A percentile compares a stretch with the other conserved stretches of the same genome.
Evolutionary conservation across 1,140 invertebrate species (phyloP).

Genomic region (Charaxes varanes): DNA sequence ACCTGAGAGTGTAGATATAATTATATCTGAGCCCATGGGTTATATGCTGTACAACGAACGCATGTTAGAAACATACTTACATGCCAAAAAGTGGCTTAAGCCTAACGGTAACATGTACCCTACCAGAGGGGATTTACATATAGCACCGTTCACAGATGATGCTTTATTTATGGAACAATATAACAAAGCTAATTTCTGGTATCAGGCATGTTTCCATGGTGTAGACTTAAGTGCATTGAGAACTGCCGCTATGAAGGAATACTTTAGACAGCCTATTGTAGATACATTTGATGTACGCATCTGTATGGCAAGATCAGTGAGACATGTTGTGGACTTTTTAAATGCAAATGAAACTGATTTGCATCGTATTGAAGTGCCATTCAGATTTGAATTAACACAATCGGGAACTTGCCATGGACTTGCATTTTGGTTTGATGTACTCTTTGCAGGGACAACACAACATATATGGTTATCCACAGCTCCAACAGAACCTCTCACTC

Average conservation of each 20-base stretch:
- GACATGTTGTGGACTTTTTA: slow-evolving; percentile 97
- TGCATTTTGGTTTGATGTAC: slow-evolving; percentile 99
- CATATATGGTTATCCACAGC: slow-evolving; percentile 98
- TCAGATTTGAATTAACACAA: slow-evolving; percentile 94
- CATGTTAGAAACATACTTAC: slow-evolving; percentile 99
- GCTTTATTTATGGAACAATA: slow-evolving; percentile 98
- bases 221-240: slow-evolving; percentile 92
- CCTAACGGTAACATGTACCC: slow-evolving; percentile 97
- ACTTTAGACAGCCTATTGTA: slow-evolving; percentile 98
- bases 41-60: slow-evolving; percentile 99
- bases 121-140: slow-evolving; percentile 94
- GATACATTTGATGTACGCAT: slow-evolving; percentile 99
- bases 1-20: slow-evolving; percentile 96
- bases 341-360: slow-evolving; percentile 95
- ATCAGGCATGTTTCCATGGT: slow-evolving; percentile 98
- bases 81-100: slow-evolving; percentile 98
- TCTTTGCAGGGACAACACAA: slow-evolving; percentile 93
- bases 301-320: slow-evolving; percentile 95
- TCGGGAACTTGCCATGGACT: slow-evolving; percentile 97
- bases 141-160: slow-evolving; percentile 99
- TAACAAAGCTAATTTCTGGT: slow-evolving; percentile 99
- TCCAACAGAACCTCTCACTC: slow-evolving; percentile 98
- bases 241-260: slow-evolving; percentile 95
- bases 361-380: slow-evolving; percentile 96
- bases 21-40: slow-evolving; percentile 99